These are phyloP conservation scores for Lithobates sylvaticus DNA, from an alignment of 2,797 vertebrate genomes.

Conservation along the genomic window DNA sequence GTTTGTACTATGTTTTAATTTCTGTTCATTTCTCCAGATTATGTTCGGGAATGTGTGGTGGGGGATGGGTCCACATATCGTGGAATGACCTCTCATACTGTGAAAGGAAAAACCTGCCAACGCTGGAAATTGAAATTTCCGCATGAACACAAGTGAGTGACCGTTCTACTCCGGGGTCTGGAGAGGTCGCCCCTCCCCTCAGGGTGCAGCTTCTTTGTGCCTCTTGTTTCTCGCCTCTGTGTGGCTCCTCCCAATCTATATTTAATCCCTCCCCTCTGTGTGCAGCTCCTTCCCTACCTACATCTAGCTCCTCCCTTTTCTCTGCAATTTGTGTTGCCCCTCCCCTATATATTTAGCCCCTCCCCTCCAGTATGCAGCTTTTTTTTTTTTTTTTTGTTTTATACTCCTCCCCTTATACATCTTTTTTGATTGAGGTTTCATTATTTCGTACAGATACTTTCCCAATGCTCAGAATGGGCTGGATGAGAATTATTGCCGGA, in stretches of 20 bases:
- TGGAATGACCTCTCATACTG: conserved; percentile 81
- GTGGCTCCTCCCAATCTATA: too few relatives aligned
- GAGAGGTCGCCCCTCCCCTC: background rate
- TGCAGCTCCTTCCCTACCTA: too few relatives aligned
- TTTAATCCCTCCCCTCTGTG: too few relatives aligned
- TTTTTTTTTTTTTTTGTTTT: too few relatives aligned
- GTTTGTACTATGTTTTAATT: too few relatives aligned
- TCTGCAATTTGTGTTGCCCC: too few relatives aligned
- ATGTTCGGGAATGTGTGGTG: conserved; percentile 88
- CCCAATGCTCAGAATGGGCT: conserved; percentile 85
- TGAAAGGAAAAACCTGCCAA: conserved; percentile 85
- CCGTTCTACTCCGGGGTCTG: background rate
- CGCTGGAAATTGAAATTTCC: conserved; percentile 90
- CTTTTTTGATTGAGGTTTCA: background rate
- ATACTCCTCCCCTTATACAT: too few relatives aligned
- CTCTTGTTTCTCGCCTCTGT: background rate
- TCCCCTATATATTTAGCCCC: too few relatives aligned
- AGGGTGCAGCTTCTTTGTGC: background rate
- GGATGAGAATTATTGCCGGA: conserved; percentile 93
- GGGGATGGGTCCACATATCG: conserved; percentile 82
- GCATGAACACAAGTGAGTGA: conserved; percentile 89
- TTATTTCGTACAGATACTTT: conserved; percentile 78
- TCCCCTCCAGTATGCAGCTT: too few relatives aligned
- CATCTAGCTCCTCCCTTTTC: too few relatives aligned
- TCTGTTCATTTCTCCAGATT: conserved; percentile 76